phyloP scores from a whole-genome alignment of 2,113 vertebrate species.

The Poicephalus meyeri region DNA sequence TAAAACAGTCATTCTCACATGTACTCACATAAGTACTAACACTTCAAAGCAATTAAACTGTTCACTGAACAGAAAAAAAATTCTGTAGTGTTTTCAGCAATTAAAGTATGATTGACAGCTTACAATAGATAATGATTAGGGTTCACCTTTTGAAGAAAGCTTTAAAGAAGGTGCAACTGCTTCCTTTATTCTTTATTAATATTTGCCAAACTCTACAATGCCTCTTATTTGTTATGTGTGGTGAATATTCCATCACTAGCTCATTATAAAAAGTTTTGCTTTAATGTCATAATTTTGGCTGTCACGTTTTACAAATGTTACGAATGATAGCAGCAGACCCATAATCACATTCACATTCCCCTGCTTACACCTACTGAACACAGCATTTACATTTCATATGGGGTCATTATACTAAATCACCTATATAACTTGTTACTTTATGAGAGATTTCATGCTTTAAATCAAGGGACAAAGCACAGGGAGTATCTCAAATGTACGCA shows the following conservation, averaged over 20 bases:
- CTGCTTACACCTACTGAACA: background rate
- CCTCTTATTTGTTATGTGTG: background rate
- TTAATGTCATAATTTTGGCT: background rate
- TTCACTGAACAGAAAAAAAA: background rate
- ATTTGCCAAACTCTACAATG: background rate
- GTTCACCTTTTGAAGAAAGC: background rate
- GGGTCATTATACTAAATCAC: background rate
- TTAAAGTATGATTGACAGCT: conserved; percentile 10
- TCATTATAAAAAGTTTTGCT: background rate
- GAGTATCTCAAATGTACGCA: background rate
- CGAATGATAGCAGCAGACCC: background rate
- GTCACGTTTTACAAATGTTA: background rate
- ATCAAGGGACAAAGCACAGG: background rate
- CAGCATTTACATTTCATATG: background rate
- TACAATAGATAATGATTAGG: background rate
- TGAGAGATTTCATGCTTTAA: background rate
- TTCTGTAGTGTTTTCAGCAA: background rate
- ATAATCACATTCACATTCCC: background rate
- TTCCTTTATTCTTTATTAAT: background rate
- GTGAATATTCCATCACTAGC: background rate
- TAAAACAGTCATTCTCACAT: background rate
- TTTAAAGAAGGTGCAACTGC: background rate
- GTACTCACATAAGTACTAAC: background rate
- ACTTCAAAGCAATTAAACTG: conserved; percentile 49
- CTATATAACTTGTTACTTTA: background rate